Base-by-base conservation (phyloP, 2,888 invertebrate genomes). In the Ennomos erosarius region DNA sequence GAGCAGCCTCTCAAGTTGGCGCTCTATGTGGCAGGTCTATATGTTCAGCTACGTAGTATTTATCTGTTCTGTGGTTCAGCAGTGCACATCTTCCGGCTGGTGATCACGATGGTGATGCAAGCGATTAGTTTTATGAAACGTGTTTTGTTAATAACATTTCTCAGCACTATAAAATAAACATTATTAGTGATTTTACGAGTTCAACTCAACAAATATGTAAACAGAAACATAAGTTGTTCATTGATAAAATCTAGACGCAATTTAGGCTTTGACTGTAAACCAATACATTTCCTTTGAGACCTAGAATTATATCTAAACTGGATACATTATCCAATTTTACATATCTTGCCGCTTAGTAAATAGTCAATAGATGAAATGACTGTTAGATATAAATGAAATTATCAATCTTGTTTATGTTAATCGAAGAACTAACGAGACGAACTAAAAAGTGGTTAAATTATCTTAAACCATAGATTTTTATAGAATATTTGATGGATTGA, bases 361-460 rank as follows among this genome's bases (percentile, higher is more conserved):
- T 55, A 54, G 56, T 39, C 43, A 55, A 46, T 54, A 43, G 55
- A 61, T 51, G 58, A 61, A 57, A 58, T 58, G 62, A 53, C 37
- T 54, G 64, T 59, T 59, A 51, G 74, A 73, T 78, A 75, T 69
- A 67, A 67, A 58, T 47, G 59, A 59, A 62, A 79, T 80, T 80
- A 71, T 71, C 75, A 79, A 78, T 76, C 77, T 69, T 52, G 80
- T 74, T 69, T 68, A 65, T 65, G 75, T 75, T 74, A 76, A 74
- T 76, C 77, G 71, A 73, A 63, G 38, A 47, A 36, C 37, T 11
- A 33, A 49, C n/a, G n/a, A n/a, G 39, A 43, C 47, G 37, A 47
- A 42, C 52, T 44, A 50, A 56, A 34, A 13, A 53, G 26, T 26
- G 26, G 26, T 6, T 26, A 5, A 26, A 26, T 26, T 26, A 16